phyloP scores from a whole-genome alignment of 2,113 vertebrate genomes.

The Phycodurus eques region DNA sequence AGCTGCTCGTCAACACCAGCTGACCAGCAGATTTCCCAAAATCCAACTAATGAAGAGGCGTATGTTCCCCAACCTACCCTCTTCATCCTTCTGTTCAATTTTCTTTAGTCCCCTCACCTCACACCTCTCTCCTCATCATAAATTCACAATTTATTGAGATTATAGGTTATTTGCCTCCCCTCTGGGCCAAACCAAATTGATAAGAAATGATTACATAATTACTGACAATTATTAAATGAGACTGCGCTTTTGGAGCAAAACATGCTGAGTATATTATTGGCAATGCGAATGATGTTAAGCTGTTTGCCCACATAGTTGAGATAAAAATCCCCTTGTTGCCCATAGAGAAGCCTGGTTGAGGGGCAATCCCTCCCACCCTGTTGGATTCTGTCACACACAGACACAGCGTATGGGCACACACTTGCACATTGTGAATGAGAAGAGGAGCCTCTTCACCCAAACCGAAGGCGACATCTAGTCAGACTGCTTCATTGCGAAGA shows the following conservation, averaged over 20 bases:
- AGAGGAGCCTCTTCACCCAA: constrained; percentile 24
- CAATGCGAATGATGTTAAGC: constrained; percentile 38
- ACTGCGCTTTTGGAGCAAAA: constrained; percentile 6
- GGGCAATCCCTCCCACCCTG: constrained; percentile 51
- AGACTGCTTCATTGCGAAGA: not conserved
- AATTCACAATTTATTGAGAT: constrained; percentile 2
- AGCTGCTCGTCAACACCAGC: constrained; percentile 25
- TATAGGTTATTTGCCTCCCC: constrained; percentile 4
- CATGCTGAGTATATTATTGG: constrained; percentile 8
- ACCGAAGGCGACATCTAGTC: constrained; percentile 7
- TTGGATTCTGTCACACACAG: constrained; percentile 45
- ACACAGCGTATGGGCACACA: constrained; percentile 28
- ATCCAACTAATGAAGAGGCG: constrained; percentile 34
- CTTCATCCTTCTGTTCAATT: constrained; percentile 10
- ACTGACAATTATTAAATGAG: constrained; percentile 14
- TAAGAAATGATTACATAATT: constrained; percentile 47
- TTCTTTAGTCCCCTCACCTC: constrained; percentile 10
- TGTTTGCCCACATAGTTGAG: constrained; percentile 44
- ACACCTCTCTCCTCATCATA: constrained; percentile 2
- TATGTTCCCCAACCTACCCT: constrained; percentile 33
- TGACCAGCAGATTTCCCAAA: constrained; percentile 28
- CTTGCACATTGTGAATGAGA: constrained; percentile 31
- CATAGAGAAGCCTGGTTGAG: constrained; percentile 42
- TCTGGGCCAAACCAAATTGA: constrained; percentile 11
- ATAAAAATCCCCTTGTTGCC: constrained; percentile 54